Evolutionary conservation across 2,888 invertebrate species (phyloP), one percentile per base, ranked within the genome.

Genomic region (Pachycephus smyrnensis): DNA sequence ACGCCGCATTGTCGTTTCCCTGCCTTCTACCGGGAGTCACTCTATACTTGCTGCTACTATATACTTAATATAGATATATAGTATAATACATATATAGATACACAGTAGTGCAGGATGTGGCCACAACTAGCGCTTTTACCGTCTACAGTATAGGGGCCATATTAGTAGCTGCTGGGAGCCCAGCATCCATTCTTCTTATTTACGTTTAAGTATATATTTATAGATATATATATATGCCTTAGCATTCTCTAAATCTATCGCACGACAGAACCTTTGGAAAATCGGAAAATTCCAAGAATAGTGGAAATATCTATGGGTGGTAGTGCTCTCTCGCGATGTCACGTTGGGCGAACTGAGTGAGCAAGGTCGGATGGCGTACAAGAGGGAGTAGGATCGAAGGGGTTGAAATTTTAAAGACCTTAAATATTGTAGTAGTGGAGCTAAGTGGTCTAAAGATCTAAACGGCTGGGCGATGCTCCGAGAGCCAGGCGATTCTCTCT

Each of bases 371-470:
- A 55, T 55, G 55, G 23, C 9, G 9, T 2, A 0, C 2, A 6
- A 55, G 55, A 55, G 23, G 55, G 55, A 9, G 55, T 1, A 23
- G 78, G 75, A 75, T 73, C 75, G 75, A 76, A 78, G 76, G 76
- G 78, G 69, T 76, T 78, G 75, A 78, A 75, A 78, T 78, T 75
- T 78, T 78, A 78, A 78, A 75, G 69, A 73, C 78, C 68, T 55
- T 76, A 78, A 78, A 78, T 78, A 78, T 78, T 78, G 31, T 73
- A 78, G 68, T 73, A 76, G 73, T 73, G 36, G 69, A 75, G 76
- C 76, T 78, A 78, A 78, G 78, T 78, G 78, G 78, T 71, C 78
- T 78, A 78, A 78, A 78, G 75, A 73, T 74, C n/a, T 31, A 69
- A 69, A 75, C 40, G 75, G 78, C 73, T 75, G 75, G 78, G 75